A percentile compares a stretch with the other conserved stretches of the same genome.
These are phyloP conservation scores for Trichonephila inaurata DNA, from an alignment of 1,140 invertebrate genomes.

Conservation along the genomic window DNA sequence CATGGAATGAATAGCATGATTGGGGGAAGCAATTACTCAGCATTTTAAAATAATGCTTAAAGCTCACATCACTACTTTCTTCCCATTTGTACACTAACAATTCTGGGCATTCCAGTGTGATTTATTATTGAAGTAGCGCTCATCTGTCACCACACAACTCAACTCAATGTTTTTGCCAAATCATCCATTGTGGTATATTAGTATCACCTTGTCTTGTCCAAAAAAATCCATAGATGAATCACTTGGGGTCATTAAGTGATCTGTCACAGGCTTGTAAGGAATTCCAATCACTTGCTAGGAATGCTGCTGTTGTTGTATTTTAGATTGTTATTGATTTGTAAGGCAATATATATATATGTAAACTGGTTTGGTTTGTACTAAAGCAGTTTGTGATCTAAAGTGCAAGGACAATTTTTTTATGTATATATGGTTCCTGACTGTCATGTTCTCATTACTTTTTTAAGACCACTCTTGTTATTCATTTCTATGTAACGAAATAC, in stretches of 20 bases:
- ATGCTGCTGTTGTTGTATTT: neutral
- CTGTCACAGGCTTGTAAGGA: neutral
- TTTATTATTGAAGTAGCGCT: constrained; percentile 48
- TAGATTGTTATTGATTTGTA: neutral
- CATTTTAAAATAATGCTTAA: constrained; percentile 47
- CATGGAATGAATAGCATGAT: constrained; percentile 75
- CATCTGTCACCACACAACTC: neutral
- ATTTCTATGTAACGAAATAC: constrained; percentile 30
- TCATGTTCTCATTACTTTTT: constrained; percentile 11
- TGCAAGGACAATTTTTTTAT: neutral
- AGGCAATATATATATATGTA: neutral
- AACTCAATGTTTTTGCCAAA: neutral
- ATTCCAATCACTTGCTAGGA: neutral
- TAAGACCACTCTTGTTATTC: neutral
- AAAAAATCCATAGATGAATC: neutral
- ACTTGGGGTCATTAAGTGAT: neutral
- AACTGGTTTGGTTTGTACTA: neutral
- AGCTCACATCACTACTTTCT: constrained; percentile 13
- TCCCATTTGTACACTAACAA: constrained; percentile 8
- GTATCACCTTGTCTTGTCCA: neutral
- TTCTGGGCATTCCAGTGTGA: constrained; percentile 61
- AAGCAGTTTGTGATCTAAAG: neutral
- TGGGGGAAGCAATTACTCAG: constrained; percentile 71
- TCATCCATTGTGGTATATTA: constrained; percentile 1
- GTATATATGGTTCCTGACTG: neutral